Conservation (phyloP, 92 coral and sea anemone genomes). For the Pocillopora meandrina region DNA sequence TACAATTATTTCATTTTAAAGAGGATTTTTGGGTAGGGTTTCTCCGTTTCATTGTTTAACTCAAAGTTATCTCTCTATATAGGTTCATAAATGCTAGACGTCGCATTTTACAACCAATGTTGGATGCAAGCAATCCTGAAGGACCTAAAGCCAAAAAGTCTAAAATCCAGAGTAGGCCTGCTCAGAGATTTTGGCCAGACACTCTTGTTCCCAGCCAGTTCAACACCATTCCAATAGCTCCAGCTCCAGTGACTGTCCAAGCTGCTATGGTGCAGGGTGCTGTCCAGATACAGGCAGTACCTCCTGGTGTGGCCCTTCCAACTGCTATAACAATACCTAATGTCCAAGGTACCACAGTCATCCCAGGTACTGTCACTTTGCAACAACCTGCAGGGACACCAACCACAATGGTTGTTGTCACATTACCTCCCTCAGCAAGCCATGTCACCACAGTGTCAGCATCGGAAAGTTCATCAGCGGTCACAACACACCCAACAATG, state of each 20-base stretch:
- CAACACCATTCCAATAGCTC: constrained; percentile 79
- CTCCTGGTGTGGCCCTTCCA: constrained; percentile 65
- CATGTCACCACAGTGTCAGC: constrained; percentile 70
- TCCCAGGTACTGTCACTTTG: constrained; percentile 66
- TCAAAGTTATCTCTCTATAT: neutral
- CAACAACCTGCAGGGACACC: constrained; percentile 68
- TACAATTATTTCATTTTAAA: neutral
- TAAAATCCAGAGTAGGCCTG: constrained; percentile 91
- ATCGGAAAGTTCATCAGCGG: constrained; percentile 56
- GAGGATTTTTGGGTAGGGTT: neutral
- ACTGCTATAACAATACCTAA: constrained; percentile 70
- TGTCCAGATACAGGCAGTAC: constrained; percentile 74
- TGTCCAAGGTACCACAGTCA: constrained; percentile 57
- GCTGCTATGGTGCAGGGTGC: constrained; percentile 67
- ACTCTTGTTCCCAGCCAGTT: constrained; percentile 88
- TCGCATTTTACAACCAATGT: constrained; percentile 97
- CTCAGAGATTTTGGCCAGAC: constrained; percentile 98
- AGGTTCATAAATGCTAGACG: constrained; percentile 99
- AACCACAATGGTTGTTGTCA: constrained; percentile 79
- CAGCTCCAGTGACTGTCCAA: constrained; percentile 76
- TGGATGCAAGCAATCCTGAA: constrained; percentile 98
- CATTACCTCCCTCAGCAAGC: constrained; percentile 82
- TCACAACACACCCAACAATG: constrained; percentile 59
- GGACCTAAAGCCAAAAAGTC: constrained; percentile 91
- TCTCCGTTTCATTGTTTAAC: neutral